Evolutionary conservation across 2,113 vertebrate genomes (phyloP), one percentile per base, ranked within the genome.

Genomic region (Entomyzon cyanotis): DNA sequence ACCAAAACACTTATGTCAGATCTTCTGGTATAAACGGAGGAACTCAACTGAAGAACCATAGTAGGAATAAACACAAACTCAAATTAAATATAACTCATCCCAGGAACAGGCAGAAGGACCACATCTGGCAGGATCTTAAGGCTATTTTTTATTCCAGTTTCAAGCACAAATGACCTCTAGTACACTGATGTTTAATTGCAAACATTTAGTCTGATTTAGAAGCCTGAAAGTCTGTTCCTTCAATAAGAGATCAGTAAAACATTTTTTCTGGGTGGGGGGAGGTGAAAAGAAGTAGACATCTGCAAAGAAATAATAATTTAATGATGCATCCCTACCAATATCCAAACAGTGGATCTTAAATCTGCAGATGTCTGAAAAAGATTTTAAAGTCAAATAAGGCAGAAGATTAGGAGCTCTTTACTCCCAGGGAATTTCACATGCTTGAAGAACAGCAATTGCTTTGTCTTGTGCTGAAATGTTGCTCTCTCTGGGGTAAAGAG

Each of bases 341-440:
- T 39, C 86, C 60, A 69, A 92, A 70, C 28, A n/a, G 15, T 1
- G 0, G 44, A 39, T 93, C 65, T 83, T 90, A 89, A 96, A 88
- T 70, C 84, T 93, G 71, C 87, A 88, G 82, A 70, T 75, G 59
- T 63, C 74, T 86, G 82, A 63, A 73, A 83, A 94, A 85, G 35
- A 94, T 93, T 94, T 94, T 90, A 76, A 91, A 95, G 90, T 91
- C 82, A 94, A 94, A 93, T 91, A 94, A 94, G 59, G 78, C 31
- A 86, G 82, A 87, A 94, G 90, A 92, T 91, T 69, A 87, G 73
- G 55, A 92, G 76, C 33, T 81, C 44, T 87, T 92, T 74, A 60
- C 17, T 94, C 27, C 16, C 47, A 70, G 75, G 63, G 79, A 87
- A 83, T 58, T 83, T 90, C 71, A 81, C 28, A 71, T 28, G 59